Evolutionary conservation across 2,797 vertebrate species (phyloP).

Genomic region (Sebastes oblongus): DNA sequence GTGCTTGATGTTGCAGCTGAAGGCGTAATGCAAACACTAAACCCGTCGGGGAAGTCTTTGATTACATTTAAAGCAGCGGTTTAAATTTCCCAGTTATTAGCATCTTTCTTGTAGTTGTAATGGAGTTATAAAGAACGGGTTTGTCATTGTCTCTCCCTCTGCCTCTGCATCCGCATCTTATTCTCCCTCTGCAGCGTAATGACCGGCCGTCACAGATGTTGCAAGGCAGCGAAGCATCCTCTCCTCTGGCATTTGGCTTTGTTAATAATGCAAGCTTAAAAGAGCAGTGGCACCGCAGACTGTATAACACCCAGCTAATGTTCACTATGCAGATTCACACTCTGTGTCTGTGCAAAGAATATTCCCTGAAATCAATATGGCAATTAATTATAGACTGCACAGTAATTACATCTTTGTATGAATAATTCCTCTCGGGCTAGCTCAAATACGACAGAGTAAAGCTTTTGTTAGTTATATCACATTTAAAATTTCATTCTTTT

Average conservation of each 20-base stretch:
- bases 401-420: conserved; percentile 20
- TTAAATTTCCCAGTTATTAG: conserved; percentile 20
- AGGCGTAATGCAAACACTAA: conserved; percentile 23
- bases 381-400: conserved; percentile 27
- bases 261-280: conserved; percentile 44
- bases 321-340: background rate
- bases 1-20: background rate
- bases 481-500: conserved; percentile 14
- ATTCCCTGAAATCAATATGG: conserved; percentile 20
- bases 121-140: conserved; percentile 19
- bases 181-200: conserved; percentile 35
- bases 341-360: conserved; percentile 1
- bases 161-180: conserved; percentile 7
- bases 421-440: conserved; percentile 9
- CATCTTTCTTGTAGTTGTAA: conserved; percentile 27
- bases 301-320: conserved; percentile 23
- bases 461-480: conserved; percentile 18
- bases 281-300: conserved; percentile 12
- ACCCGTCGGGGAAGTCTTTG: conserved; percentile 14
- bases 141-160: conserved; percentile 13
- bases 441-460: conserved; percentile 12
- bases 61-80: conserved; percentile 30
- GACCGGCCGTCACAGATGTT: conserved; percentile 40
- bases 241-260: conserved; percentile 41
- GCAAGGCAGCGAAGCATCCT: conserved; percentile 7